Evolutionary conservation across 2,797 vertebrate genomes (phyloP).

Genomic region (Prunella strophiata): DNA sequence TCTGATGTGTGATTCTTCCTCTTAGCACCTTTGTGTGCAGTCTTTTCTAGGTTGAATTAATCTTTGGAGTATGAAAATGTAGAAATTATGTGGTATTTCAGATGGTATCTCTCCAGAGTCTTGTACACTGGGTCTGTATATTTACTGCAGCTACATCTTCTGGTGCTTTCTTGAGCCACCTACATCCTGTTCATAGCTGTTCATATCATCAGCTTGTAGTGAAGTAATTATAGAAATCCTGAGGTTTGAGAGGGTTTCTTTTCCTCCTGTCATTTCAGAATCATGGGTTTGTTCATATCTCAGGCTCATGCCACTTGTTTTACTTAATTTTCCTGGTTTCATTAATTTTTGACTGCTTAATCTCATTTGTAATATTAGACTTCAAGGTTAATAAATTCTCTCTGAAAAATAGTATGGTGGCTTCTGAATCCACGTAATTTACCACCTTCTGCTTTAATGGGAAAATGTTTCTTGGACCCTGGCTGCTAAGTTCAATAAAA

Average conservation of each 20-base stretch:
- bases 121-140: accelerated
- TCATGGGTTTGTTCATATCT: not conserved
- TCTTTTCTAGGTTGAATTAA: not conserved
- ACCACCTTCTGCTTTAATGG: not conserved
- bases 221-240: not conserved
- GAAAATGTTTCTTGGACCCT: constrained; percentile 6
- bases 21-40: not conserved
- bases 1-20: not conserved
- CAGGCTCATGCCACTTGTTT: not conserved
- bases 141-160: not conserved
- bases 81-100: not conserved
- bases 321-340: not conserved
- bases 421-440: not conserved
- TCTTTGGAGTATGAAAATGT: not conserved
- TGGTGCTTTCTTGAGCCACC: not conserved
- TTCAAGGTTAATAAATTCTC: not conserved
- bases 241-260: not conserved
- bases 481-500: not conserved
- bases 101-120: not conserved
- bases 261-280: not conserved
- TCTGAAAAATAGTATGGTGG: not conserved
- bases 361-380: not conserved
- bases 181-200: not conserved
- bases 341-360: constrained; percentile 9
- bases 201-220: not conserved